These are phyloP conservation scores for Hypomecis punctinalis DNA, from an alignment of 2,888 invertebrate genomes.

Conservation along the genomic window DNA sequence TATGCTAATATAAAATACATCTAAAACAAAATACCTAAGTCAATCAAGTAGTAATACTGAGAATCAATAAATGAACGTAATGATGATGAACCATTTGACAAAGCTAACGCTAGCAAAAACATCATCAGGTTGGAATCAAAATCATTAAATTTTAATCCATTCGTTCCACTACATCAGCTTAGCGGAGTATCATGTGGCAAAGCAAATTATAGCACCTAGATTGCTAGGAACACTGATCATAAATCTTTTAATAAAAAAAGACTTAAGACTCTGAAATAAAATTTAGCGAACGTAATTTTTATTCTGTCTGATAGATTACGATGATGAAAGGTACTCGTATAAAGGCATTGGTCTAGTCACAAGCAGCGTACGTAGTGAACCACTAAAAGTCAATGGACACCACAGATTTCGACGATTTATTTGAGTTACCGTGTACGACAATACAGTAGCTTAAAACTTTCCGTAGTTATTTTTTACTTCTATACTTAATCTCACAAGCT, in stretches of 20 bases:
- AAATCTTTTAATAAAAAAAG: conserved; percentile 1
- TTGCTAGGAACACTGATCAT: conserved; percentile 10
- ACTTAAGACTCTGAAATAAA: too few species aligned
- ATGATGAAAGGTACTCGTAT: too few species aligned
- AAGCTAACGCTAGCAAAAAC: conserved; percentile 26
- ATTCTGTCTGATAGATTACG: too few species aligned
- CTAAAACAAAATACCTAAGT: conserved; percentile 7
- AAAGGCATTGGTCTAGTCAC: neutral
- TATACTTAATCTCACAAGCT: neutral
- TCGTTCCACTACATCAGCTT: conserved; percentile 34
- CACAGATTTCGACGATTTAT: too few species aligned
- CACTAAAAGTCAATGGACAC: too few species aligned
- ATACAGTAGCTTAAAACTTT: too few species aligned
- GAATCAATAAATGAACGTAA: conserved; percentile 34
- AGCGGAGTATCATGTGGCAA: conserved; percentile 28
- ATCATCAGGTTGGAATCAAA: conserved; percentile 10
- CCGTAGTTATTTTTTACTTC: neutral
- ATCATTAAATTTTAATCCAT: conserved; percentile 51
- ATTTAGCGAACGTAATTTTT: too few species aligned
- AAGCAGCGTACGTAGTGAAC: too few species aligned
- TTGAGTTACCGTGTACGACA: too few species aligned
- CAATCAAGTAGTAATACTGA: conserved; percentile 30
- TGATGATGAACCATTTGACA: conserved; percentile 25
- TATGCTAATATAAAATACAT: neutral
- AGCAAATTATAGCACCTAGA: conserved; percentile 21